Evolutionary conservation across 1,140 invertebrate species (phyloP).

Genomic region (Capitella teleta): DNA sequence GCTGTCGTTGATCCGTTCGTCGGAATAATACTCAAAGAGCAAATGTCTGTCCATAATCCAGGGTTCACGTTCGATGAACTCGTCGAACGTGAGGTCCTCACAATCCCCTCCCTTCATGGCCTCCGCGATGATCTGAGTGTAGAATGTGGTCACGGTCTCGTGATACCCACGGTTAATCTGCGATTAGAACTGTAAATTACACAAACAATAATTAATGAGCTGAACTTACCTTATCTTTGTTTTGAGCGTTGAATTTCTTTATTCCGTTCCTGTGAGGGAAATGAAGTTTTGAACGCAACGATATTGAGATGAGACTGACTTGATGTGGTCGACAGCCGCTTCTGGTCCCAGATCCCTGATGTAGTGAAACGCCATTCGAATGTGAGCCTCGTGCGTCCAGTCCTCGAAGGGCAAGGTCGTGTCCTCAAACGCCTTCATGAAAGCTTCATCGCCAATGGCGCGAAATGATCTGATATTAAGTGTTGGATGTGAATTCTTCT

Average conservation of each 20-base stretch:
- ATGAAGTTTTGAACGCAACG: no score
- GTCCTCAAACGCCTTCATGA: slow-evolving; percentile 37
- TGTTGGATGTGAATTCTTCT: background rate
- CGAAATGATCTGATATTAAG: slow-evolving; percentile 26
- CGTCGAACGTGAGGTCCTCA: slow-evolving; percentile 22
- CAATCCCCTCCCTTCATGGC: slow-evolving; percentile 18
- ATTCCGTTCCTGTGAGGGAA: slow-evolving; percentile 28
- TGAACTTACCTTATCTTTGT: slow-evolving; percentile 29
- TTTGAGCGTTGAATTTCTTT: slow-evolving; percentile 30
- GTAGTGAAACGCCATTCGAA: slow-evolving; percentile 40
- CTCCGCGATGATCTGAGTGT: slow-evolving; percentile 28
- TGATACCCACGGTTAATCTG: slow-evolving; percentile 28
- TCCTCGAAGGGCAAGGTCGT: slow-evolving; percentile 33
- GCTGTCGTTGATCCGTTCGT: slow-evolving; percentile 10
- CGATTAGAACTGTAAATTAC: no score
- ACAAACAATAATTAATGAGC: no score
- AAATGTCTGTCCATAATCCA: slow-evolving; percentile 24
- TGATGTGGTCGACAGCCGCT: slow-evolving; percentile 28
- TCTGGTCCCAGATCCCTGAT: slow-evolving; percentile 29
- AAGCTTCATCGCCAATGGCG: slow-evolving; percentile 36
- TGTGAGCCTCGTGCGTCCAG: slow-evolving; percentile 37
- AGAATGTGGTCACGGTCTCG: slow-evolving; percentile 36
- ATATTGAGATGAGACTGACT: no score
- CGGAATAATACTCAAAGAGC: slow-evolving; percentile 28
- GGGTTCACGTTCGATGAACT: slow-evolving; percentile 22